Evolutionary conservation across 2,113 vertebrate species (phyloP), one percentile per base, ranked within the genome.

Genomic region (Neodon shergylaensis): DNA sequence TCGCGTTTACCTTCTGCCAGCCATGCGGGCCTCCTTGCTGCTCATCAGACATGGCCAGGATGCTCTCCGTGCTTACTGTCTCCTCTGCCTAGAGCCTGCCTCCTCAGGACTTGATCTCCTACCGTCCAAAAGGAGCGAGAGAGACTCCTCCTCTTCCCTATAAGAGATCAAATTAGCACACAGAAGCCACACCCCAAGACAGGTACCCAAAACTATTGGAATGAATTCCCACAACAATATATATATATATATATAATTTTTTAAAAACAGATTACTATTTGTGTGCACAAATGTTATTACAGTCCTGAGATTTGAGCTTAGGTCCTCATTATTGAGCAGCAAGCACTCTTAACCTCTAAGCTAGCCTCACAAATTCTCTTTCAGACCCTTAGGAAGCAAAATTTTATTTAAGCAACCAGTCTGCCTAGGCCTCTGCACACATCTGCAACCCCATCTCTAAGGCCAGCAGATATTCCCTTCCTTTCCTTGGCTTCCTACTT

Each of bases 401-500:
- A 6, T n/a, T 93, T 84, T 70, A 65, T 77, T 88, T 52, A 93
- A 91, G 36, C 65, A 58, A 42, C 22, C 22, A 5, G 24, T 72
- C 39, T n/a, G 42, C 44, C 81, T 77, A 70, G 39, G 44, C 17
- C 11, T 42, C n/a, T 96, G 39, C 16, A 8, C 42, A 61, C 44
- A 81, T 91, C 52, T 17, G 21, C 5, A 47, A 31, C 39, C 19
- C 2, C 33, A 0, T 79, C 66, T 70, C 52, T 7, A n/a, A 36
- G 28, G 44, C 74, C 72, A 66, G 85, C 63, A 65, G 89, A 95
- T 28, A 21, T 26, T 24, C 54, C 72, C 54, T 85, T 79, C 58
- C 36, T 86, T 91, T 61, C 70, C 66, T 31, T 85, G 94, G 47
- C 70, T 81, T 86, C 66, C 54, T 63, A 42, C 52, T 96, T 90